A percentile compares a stretch with the other conserved stretches of the same genome.
Evolutionary conservation across 2,888 invertebrate genomes (phyloP).

Genomic region (Lamellibrachia satsuma): DNA sequence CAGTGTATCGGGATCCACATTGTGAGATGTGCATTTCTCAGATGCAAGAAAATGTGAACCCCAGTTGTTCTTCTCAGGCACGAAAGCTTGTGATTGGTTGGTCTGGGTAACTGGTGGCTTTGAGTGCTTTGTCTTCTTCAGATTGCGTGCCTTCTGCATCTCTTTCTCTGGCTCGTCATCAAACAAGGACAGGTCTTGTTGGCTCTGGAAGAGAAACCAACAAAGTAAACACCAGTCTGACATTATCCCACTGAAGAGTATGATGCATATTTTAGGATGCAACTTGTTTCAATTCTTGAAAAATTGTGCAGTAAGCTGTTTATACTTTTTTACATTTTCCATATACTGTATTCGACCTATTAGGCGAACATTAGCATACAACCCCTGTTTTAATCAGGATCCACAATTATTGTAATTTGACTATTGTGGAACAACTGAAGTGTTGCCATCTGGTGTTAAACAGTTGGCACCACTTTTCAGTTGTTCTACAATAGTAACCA

Average conservation of each 20-base stretch:
- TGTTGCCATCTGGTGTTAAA: too few relatives aligned
- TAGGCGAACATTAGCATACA: too few relatives aligned
- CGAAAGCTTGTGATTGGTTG: neutral
- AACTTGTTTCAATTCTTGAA: too few relatives aligned
- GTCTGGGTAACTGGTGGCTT: neutral
- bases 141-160: conserved; percentile 19
- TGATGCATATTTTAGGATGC: too few relatives aligned
- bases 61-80: conserved; percentile 31
- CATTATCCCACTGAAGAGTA: neutral
- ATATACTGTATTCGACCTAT: too few relatives aligned
- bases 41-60: conserved; percentile 31
- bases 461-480: too few relatives aligned
- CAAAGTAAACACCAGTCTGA: neutral
- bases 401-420: too few relatives aligned
- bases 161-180: conserved; percentile 26
- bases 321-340: too few relatives aligned
- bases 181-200: conserved; percentile 36
- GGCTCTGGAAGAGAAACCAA: conserved; percentile 32
- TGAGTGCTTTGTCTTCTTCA: conserved; percentile 19
- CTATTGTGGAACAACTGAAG: too few relatives aligned
- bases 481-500: too few relatives aligned
- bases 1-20: conserved; percentile 29
- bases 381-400: too few relatives aligned
- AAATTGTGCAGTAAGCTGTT: too few relatives aligned
- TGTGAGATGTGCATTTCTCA: conserved; percentile 19